Base-by-base conservation (phyloP, 2,113 vertebrate species). In the Cyprinodon brontotheroides region DNA sequence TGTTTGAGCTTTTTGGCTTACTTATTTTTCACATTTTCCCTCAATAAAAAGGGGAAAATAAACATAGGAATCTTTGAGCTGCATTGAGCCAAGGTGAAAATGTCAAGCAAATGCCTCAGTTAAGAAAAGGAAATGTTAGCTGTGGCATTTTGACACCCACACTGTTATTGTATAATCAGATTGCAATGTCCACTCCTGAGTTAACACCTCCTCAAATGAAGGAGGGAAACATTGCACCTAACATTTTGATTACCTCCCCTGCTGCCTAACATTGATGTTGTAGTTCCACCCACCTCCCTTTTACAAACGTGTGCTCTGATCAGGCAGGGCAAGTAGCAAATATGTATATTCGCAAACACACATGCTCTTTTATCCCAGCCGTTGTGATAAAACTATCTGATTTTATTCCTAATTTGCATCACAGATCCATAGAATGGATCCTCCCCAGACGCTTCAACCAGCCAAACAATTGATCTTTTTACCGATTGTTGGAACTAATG, bases 371-470 rank as follows among this genome's bases (percentile, higher is more conserved):
- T 57, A 79, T 80, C 59, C 64, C 78, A 66, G 61, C 70, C 89
- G 92, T 89, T 84, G 86, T 82, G 91, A 93, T 93, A 92, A 92
- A 92, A 68, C 88, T 83, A 80, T 92, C 87, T 93, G 92, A 93
- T 93, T 93, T 92, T 91, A 91, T 87, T 91, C 86, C 88, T 92
- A 87, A 93, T 95, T 94, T 93, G 86, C 81, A 86, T 87, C 71
- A 80, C 82, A 87, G 84, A 93, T 93, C 90, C 81, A 87, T 83
- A 83, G 80, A 75, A 82, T 87, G 90, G 90, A 92, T 92, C 87
- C 75, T 89, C 68, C 82, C 66, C 70, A 83, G 86, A 71, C 76
- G 61, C 80, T 72, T 70, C 65, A 77, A 68, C 48, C n/a, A 47
- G 68, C 75, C 86, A 74, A 79, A 79, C 70, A 70, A 85, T 84